Base-by-base conservation (phyloP, 2,113 vertebrate species). In the Forbesichthys agassizii region DNA sequence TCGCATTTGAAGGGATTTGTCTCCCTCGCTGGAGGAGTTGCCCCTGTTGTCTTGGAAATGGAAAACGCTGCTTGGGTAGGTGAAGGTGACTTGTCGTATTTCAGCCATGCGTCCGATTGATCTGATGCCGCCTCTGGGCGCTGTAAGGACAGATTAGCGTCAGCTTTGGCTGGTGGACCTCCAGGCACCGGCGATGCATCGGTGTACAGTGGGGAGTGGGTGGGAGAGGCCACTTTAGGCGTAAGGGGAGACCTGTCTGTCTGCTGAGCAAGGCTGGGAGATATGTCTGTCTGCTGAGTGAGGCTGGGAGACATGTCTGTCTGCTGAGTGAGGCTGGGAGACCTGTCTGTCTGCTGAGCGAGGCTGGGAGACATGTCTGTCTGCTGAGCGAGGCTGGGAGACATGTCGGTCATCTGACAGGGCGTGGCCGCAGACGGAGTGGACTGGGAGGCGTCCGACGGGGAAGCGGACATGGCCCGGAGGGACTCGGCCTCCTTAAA, bases 361-460 rank as follows among this genome's bases (percentile, higher is more conserved):
- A 27, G 27, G 27, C 83, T 61, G 58, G 75, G 86, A 58, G 84
- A 68, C 18, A 88, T 75, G 59, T 89, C 88, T 73, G 71, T 27
- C 27, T 27, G 27, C 27, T 27, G 27, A 27, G 27, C 27, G 0
- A 27, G 27, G 27, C 83, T 61, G 58, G 75, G 86, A 58, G 84
- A 68, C 18, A 88, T 75, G 59, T 89, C 88, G 27, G 27, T 72
- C 72, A 95, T 88, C 83, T 98, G 96, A 78, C 95, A 96, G 68
- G 96, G 97, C 27, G 96, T 96, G 59, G 95, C 94, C 78, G 92
- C 95, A 61, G 97, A 97, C 20, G 96, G 96, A 73, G 94, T 96
- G 64, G 96, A 97, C 16, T 96, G 95, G 64, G 96, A 98, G 48
- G 91, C 94, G 84, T 99, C 96, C 49, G 94, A 95, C 70, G 97